Base-by-base conservation (phyloP, 64 coral and sea anemone species). In the Dendrophyllia cribrosa region DNA sequence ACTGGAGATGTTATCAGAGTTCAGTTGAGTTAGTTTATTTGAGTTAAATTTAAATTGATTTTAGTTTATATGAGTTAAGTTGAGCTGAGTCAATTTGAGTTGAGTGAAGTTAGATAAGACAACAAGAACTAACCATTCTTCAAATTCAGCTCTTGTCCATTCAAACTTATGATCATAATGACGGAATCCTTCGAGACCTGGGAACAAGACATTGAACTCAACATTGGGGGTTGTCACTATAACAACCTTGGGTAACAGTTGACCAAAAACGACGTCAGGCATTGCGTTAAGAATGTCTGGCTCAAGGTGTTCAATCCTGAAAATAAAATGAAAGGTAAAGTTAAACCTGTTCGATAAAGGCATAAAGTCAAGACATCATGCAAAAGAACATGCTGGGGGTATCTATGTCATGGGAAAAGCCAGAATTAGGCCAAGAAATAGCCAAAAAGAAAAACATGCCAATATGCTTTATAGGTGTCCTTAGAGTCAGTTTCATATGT, bases 101-200 rank as follows among this genome's bases (percentile, higher is more conserved):
- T 34, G 34, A 34, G 34, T 34, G 34, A 34, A 34, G 34, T 34
- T 34, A 34, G 34, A 43, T 15, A 64, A 67, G 59, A 88, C 8
- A 75, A 20, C 23, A n/a, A 19, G 2, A 86, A 82, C 78, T 89
- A n/a, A 99, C 97, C 97, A 99, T 75, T 96, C 72, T 86, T 99
- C 20, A 88, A 99, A 99, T 56, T 99, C 82, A 58, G 68, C 87
- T 76, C 97, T 93, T 59, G 94, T 99, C 97, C 97, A 99, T 78
- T 99, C 97, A 99, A 99, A 99, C 84, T 99, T 99, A 77, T 99
- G 97, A 51, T 99, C 97, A 88, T 92, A 99, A 77, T 99, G 97
- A 51, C 97, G 92, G 70, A 99, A 99, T 51, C 94, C 94, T 59
- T 72, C 70, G 15, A 99, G 63, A 55, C 81, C 82, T 59, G 90